These are phyloP conservation scores for Epistrophe grossulariae DNA, from an alignment of 2,888 invertebrate species.

Conservation along the genomic window DNA sequence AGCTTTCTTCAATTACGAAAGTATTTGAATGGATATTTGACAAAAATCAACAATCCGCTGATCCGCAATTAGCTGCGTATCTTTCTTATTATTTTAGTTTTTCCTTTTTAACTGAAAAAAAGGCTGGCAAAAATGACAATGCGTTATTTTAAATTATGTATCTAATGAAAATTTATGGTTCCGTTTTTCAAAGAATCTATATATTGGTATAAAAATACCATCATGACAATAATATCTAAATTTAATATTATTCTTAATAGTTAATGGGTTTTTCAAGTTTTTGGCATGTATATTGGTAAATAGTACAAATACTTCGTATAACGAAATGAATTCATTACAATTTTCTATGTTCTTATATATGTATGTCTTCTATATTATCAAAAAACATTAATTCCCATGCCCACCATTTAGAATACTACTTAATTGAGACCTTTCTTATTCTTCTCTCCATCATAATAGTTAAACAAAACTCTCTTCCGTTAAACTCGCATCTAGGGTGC, in stretches of 20 bases:
- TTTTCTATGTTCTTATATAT: background rate
- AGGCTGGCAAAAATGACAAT: no score
- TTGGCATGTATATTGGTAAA: background rate
- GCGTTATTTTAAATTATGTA: no score
- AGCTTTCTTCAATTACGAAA: no score
- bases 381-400: slow-evolving; percentile 31
- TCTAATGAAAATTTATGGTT: no score
- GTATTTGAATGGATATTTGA: no score
- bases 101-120: no score
- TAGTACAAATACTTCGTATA: background rate
- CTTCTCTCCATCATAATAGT: slow-evolving; percentile 19
- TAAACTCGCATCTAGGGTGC: slow-evolving; percentile 62
- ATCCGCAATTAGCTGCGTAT: no score
- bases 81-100: no score
- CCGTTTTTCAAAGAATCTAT: no score
- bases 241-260: background rate
- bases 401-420: slow-evolving; percentile 24
- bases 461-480: slow-evolving; percentile 27
- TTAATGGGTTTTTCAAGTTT: slow-evolving; percentile 1
- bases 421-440: slow-evolving; percentile 49
- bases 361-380: no score
- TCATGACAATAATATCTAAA: background rate
- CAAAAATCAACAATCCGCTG: no score
- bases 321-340: slow-evolving; percentile 6
- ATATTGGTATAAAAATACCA: background rate